Evolutionary conservation across 2,888 invertebrate genomes (phyloP).

Genomic region (Branchipolynoe longqiensis): DNA sequence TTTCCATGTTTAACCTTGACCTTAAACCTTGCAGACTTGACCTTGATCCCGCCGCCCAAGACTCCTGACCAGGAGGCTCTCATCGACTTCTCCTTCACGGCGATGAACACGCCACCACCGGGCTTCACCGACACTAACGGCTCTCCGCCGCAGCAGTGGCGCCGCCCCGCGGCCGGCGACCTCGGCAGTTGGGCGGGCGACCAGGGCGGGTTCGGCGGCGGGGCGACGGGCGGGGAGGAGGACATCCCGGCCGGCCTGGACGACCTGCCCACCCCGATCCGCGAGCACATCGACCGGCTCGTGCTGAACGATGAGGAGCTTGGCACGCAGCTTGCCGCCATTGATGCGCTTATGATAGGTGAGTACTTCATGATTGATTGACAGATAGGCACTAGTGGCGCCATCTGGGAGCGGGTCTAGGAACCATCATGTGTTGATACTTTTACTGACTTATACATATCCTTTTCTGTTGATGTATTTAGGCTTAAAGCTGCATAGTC

Average conservation of each 20-base stretch:
- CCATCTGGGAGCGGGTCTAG: no score
- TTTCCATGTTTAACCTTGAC: no score
- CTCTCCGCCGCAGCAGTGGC: conserved; percentile 34
- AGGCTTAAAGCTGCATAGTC: no score
- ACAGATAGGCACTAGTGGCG: no score
- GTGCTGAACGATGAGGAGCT: conserved; percentile 65
- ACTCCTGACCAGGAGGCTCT: conserved; percentile 68
- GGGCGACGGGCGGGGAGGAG: not conserved
- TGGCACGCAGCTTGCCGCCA: conserved; percentile 62
- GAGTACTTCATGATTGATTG: no score
- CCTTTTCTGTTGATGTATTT: no score
- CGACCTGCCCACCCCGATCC: conserved; percentile 63
- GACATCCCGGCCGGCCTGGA: conserved; percentile 50
- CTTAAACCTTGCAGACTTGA: conserved; percentile 84
- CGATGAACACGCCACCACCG: conserved; percentile 84
- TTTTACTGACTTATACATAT: no score
- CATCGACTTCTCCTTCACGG: conserved; percentile 69
- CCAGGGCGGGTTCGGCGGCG: not conserved
- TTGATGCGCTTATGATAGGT: conserved; percentile 64
- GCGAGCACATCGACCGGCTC: conserved; percentile 62
- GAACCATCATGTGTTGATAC: no score
- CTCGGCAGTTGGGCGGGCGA: not conserved
- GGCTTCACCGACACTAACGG: conserved; percentile 84
- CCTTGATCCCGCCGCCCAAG: conserved; percentile 90
- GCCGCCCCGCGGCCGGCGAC: not conserved